phyloP scores from a whole-genome alignment of 2,797 vertebrate genomes.

The Megaceryle alcyon region DNA sequence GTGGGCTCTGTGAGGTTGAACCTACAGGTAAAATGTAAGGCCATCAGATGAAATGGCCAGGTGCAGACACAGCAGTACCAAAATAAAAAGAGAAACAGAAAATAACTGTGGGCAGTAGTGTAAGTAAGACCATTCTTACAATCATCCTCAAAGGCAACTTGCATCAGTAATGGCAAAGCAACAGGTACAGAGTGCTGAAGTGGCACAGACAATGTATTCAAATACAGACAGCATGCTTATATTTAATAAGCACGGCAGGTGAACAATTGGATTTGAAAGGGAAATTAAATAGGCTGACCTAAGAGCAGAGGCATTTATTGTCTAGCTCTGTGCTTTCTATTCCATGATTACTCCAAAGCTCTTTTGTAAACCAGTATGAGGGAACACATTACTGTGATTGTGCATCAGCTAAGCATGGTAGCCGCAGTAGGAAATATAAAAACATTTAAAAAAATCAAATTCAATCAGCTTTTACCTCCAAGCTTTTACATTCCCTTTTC shows the following conservation, averaged over 20 bases:
- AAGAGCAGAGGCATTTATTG: slow-evolving; percentile 66
- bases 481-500: slow-evolving; percentile 32
- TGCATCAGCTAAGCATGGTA: slow-evolving; percentile 49
- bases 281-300: slow-evolving; percentile 77
- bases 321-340: slow-evolving; percentile 51
- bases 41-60: background rate
- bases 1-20: background rate
- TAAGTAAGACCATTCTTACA: slow-evolving; percentile 19
- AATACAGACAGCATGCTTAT: slow-evolving; percentile 50
- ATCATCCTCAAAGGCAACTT: background rate
- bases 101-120: background rate
- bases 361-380: slow-evolving; percentile 67
- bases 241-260: slow-evolving; percentile 74
- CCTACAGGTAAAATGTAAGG: background rate
- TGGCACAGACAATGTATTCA: slow-evolving; percentile 42
- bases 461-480: slow-evolving; percentile 59
- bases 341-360: slow-evolving; percentile 61
- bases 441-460: slow-evolving; percentile 64
- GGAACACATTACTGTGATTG: slow-evolving; percentile 44
- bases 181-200: slow-evolving; percentile 28
- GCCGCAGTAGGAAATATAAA: slow-evolving; percentile 58
- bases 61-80: background rate
- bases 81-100: background rate
- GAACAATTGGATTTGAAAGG: slow-evolving; percentile 75
- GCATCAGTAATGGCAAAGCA: slow-evolving; percentile 51